These are phyloP conservation scores for Leptestheria dahalacensis DNA, from an alignment of 1,140 invertebrate species.

Conservation along the genomic window DNA sequence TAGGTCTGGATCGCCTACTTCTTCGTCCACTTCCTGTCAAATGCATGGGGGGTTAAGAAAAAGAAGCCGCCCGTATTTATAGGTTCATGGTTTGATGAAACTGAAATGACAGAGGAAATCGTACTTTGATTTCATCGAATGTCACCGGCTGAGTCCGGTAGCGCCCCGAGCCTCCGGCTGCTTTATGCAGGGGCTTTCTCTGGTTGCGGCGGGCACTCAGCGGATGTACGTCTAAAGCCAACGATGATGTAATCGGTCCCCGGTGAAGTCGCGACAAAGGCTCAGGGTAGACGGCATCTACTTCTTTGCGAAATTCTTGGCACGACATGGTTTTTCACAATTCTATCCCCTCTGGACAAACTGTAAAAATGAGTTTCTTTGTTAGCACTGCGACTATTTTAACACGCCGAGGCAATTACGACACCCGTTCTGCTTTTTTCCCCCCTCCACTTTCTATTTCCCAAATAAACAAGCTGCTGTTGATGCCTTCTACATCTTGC, in stretches of 20 bases:
- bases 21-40: conserved; percentile 8
- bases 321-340: conserved; percentile 14
- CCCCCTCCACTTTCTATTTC: no score
- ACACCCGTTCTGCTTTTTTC: no score
- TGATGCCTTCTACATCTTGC: no score
- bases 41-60: no score
- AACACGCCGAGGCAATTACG: no score
- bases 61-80: background rate
- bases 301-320: conserved; percentile 15
- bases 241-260: background rate
- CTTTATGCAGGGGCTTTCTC: conserved; percentile 4
- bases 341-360: background rate
- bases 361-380: conserved; percentile 1
- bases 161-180: conserved; percentile 8
- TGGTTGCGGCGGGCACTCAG: conserved; percentile 5
- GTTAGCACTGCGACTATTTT: no score
- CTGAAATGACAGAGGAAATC: background rate
- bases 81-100: background rate
- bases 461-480: no score
- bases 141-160: conserved; percentile 18
- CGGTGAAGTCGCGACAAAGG: conserved; percentile 13
- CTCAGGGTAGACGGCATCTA: conserved; percentile 14
- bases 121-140: conserved; percentile 19
- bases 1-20: background rate
- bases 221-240: conserved; percentile 7